phyloP scores from a whole-genome alignment of 30 jellyfish, hydroid and myxozoan genomes.

The Pseudorhiza aurosa region DNA sequence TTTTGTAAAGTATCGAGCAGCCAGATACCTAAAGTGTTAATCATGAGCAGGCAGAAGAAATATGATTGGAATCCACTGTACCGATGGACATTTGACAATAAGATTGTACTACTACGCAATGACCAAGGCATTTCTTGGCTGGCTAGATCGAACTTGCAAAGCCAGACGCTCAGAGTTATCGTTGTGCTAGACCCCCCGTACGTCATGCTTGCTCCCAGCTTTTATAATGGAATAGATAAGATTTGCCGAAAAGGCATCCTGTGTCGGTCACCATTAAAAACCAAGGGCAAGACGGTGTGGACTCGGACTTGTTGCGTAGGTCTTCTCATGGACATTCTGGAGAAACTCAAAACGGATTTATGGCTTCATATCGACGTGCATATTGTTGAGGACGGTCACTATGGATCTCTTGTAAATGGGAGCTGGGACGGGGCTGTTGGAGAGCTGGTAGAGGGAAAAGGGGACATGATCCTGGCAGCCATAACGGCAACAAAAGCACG shows the following conservation, averaged over 20 bases:
- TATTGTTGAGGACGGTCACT: conserved; percentile 83
- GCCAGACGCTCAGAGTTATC: conserved; percentile 28
- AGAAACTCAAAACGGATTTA: conserved; percentile 20
- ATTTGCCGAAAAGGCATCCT: conserved; percentile 34
- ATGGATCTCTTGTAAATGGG: conserved; percentile 66
- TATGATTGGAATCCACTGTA: conserved; percentile 1
- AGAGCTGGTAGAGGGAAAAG: conserved; percentile 71
- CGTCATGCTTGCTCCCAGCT: background rate
- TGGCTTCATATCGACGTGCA: conserved; percentile 39
- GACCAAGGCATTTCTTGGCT: conserved; percentile 4
- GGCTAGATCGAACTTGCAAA: conserved; percentile 25
- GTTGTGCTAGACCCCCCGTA: conserved; percentile 54
- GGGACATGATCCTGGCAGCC: conserved; percentile 90
- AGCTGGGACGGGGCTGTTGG: conserved; percentile 85
- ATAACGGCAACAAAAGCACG: conserved; percentile 63
- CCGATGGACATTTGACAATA: background rate
- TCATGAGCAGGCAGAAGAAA: background rate
- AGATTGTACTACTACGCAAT: background rate
- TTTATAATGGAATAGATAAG: background rate
- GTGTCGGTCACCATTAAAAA: conserved; percentile 21
- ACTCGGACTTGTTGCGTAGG: conserved; percentile 82
- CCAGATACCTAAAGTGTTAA: background rate
- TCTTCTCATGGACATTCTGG: conserved; percentile 69
- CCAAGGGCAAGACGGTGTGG: conserved; percentile 46
- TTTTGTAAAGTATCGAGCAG: background rate